Base-by-base conservation (phyloP, 2,888 invertebrate genomes). In the Strigamia crassipes region DNA sequence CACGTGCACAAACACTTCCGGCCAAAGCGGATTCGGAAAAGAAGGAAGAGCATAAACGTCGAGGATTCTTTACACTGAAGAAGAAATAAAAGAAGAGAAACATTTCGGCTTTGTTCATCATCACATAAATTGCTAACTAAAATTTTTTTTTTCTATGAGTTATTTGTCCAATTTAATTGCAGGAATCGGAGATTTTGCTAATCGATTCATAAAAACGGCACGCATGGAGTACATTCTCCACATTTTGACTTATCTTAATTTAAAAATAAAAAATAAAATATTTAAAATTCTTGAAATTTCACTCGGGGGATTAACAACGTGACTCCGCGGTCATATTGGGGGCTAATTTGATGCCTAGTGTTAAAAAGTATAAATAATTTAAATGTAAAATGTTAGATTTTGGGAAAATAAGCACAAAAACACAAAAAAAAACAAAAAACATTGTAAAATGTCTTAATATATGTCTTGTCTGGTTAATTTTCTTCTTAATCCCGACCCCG, bases 11-110 rank as follows among this genome's bases (percentile, higher is more conserved):
- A 90, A 97, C 97, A 86, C 92, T 97, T 89, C 98, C 97, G 86
- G 96, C 97, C 86, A 84, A 85, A 84, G 83, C 87, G 83, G 92
- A 93, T 83, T 89, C 87, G 84, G 95, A 94, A 89, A 93, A 94
- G 90, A 94, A 93, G 89, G 94, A 94, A 87, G 95, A 96, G 90
- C 94, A 95, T 88, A 97, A 97, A 91, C 93, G 95, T 88, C 93
- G 96, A 89, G 95, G 96, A 90, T 97, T 98, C 92, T 97, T 98
- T 92, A 97, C 97, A 88, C 92, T 97, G 89, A 97, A 97, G 92
- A 97, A 97, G 92, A 97, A 96, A 94, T 96, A 92, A 94, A 38
- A 41, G 38, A 78, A 12, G 18, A 13, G 79, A 78, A 78, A 38
- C 38, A 38, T 38, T 38, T 31, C 21, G 13, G 31, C 79, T 78